phyloP scores from a whole-genome alignment of 30 jellyfish, hydroid and myxozoan genomes.

The Phacellophora camtschatica region DNA sequence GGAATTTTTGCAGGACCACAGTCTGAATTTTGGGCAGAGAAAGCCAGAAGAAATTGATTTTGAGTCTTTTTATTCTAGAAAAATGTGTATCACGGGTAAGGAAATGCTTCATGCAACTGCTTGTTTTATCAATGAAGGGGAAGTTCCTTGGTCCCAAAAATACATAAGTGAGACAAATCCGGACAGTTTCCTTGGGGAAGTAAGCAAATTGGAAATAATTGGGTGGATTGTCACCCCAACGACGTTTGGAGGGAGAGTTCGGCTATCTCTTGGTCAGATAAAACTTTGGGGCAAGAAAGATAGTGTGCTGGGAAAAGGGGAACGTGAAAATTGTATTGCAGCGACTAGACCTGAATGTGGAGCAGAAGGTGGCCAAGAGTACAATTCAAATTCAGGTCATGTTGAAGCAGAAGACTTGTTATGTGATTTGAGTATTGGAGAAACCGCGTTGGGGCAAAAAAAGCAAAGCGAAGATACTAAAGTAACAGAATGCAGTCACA shows the following conservation, averaged over 20 bases:
- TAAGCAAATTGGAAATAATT: conserved; percentile 13
- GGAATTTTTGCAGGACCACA: neutral
- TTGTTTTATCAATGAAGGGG: neutral
- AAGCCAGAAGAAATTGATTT: neutral
- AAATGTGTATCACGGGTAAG: neutral
- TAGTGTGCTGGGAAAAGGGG: neutral
- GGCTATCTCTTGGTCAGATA: conserved; percentile 36
- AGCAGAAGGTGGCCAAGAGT: neutral
- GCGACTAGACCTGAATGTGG: neutral
- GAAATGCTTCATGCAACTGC: conserved; percentile 25
- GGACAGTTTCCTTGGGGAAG: conserved; percentile 27
- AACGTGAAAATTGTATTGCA: neutral
- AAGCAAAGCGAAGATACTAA: neutral
- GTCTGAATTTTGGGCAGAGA: neutral
- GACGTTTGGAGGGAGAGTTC: conserved; percentile 54
- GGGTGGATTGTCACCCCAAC: conserved; percentile 65
- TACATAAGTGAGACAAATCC: neutral
- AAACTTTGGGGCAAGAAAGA: conserved; percentile 68
- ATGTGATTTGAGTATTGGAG: no score
- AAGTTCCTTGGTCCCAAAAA: conserved; percentile 5
- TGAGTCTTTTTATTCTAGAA: neutral
- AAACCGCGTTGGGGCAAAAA: neutral
- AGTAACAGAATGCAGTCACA: neutral
- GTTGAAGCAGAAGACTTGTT: neutral
- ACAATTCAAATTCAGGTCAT: neutral